Percentiles rank a stretch among this genome's conserved stretches.
These are phyloP conservation scores for Megalonaias nervosa DNA, from an alignment of 1,140 invertebrate genomes.

Conservation along the genomic window DNA sequence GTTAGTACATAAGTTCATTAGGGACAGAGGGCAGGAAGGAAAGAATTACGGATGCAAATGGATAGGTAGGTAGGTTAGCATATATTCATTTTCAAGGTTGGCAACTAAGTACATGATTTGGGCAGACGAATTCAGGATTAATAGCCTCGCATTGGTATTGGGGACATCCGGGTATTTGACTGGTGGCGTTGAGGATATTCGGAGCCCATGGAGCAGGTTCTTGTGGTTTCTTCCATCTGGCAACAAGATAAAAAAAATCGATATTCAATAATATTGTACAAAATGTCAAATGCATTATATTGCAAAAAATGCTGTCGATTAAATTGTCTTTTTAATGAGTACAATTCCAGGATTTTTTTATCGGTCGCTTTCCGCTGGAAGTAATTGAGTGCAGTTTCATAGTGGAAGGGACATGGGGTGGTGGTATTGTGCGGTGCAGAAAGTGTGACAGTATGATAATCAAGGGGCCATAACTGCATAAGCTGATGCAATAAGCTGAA, in stretches of 20 bases:
- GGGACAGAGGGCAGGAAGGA: background rate
- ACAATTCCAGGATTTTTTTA: too few species aligned
- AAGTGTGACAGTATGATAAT: too few species aligned
- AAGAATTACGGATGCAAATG: background rate
- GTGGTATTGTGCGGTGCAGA: too few species aligned
- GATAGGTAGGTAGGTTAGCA: background rate
- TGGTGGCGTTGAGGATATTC: constrained; percentile 23
- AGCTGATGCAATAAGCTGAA: too few species aligned
- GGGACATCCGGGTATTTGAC: constrained; percentile 20
- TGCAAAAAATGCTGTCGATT: too few species aligned
- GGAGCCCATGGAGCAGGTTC: constrained; percentile 24
- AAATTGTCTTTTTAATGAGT: too few species aligned
- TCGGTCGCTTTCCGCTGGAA: too few species aligned
- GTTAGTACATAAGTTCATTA: background rate
- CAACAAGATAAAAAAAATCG: constrained; percentile 74
- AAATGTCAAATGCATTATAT: too few species aligned
- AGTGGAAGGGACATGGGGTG: too few species aligned
- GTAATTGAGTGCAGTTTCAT: too few species aligned
- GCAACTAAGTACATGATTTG: constrained; percentile 17
- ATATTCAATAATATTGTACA: too few species aligned
- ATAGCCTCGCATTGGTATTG: constrained; percentile 13
- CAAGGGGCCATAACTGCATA: too few species aligned
- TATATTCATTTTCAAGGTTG: constrained; percentile 1
- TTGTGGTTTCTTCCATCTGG: constrained; percentile 78
- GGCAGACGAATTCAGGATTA: constrained; percentile 28